Base-by-base conservation (phyloP, 2,888 invertebrate species). In the Vanessa cardui region DNA sequence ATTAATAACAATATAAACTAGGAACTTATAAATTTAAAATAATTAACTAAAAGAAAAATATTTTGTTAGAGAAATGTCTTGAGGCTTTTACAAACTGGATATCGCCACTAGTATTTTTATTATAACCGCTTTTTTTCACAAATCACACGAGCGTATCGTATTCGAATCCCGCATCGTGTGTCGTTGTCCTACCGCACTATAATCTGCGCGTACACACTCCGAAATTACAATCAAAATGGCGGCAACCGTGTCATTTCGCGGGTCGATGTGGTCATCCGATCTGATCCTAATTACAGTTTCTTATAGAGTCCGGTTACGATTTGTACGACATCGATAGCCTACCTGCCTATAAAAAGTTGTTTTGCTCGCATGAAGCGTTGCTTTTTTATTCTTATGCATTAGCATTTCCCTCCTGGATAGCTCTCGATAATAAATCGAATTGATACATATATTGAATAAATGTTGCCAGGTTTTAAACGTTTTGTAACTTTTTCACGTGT, bases 231-330 rank as follows among this genome's bases (percentile, higher is more conserved):
- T 72, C 82, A 83, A 86, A 81, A 88, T 84, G 87, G 84, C 85
- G 77, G 83, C 81, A 81, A 84, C 83, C 85, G 82, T 90, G 89
- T 92, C 90, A 91, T 92, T 91, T 92, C 83, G 84, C 82, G 82
- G 76, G 74, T 72, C 75, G 72, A 70, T 78, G 81, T 80, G 83
- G 84, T 84, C 85, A 81, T 79, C 79, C 62, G 66, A 70, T 69
- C 73, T 46, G 76, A 74, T 76, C 80, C 74, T 88, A 88, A 89
- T 89, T 87, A 87, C 83, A 75, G 69, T 61, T 72, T 72, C 78
- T 77, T 78, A 78, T 79, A 71, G 75, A 71, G 75, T 78, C 82
- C 75, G 79, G 81, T 85, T 86, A 83, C 86, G 83, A 85, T 85
- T 73, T 75, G 67, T 72, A 69, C 65, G 64, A 70, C 63, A 69